phyloP scores from a whole-genome alignment of 2,113 vertebrate genomes.

The Struthio camelus region DNA sequence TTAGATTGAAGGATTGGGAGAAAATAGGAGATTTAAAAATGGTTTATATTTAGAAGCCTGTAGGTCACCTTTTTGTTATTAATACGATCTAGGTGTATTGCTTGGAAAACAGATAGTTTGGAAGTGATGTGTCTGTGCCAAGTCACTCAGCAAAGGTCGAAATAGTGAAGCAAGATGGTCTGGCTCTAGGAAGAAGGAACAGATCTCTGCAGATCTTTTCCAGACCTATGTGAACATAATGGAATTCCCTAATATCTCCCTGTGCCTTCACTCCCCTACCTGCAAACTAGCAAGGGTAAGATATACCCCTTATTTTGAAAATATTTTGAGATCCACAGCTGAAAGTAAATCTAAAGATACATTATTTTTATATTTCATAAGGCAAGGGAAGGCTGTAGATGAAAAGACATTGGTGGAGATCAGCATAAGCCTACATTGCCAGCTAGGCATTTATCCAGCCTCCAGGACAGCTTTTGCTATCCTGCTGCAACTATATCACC shows the following conservation, averaged over 20 bases:
- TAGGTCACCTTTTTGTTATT: constrained; percentile 71
- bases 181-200: not conserved
- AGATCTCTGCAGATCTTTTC: not conserved
- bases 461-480: not conserved
- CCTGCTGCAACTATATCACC: not conserved
- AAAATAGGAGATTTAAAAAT: constrained; percentile 67
- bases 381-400: not conserved
- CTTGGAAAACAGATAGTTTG: constrained; percentile 21
- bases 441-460: not conserved
- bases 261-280: not conserved
- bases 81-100: constrained; percentile 21
- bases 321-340: not conserved
- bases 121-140: not conserved
- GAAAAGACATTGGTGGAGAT: not conserved
- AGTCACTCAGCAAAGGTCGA: not conserved
- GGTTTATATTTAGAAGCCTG: constrained; percentile 57
- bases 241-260: rapidly evolving
- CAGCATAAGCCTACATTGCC: too few relatives aligned
- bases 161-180: not conserved
- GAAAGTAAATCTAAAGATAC: rapidly evolving
- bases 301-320: rapidly evolving
- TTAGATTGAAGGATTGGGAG: constrained; percentile 83
- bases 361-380: not conserved
- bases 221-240: rapidly evolving
- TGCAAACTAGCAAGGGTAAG: rapidly evolving